These are phyloP conservation scores for Caenorhabditis sp. DNA, from an alignment of 2,888 invertebrate genomes.

Conservation along the genomic window DNA sequence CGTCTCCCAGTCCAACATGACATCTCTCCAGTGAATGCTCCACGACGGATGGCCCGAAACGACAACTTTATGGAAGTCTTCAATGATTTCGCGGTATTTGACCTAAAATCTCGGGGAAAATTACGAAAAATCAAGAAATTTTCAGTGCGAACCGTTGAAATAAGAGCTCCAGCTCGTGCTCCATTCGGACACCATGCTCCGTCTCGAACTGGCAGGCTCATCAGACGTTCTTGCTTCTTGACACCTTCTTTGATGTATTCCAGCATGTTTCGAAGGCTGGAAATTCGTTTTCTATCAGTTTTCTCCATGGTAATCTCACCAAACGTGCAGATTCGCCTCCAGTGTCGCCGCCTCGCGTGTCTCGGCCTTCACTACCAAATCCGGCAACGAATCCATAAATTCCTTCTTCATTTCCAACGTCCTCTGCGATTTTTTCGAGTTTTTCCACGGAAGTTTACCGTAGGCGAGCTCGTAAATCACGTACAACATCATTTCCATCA, in stretches of 20 bases:
- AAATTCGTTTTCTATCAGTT: not conserved
- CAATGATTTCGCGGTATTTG: conserved; percentile 27
- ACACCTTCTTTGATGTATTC: conserved; percentile 41
- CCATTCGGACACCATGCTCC: conserved; percentile 64
- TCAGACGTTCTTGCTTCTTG: not conserved
- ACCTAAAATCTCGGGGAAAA: conserved; percentile 13
- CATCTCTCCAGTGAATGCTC: conserved; percentile 36
- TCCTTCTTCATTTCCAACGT: conserved; percentile 35
- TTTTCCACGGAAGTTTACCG: conserved; percentile 42
- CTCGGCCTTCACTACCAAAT: not conserved
- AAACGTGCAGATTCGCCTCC: conserved; percentile 10
- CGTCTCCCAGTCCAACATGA: conserved; percentile 33
- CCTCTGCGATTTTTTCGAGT: conserved; percentile 2
- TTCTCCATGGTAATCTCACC: conserved; percentile 11
- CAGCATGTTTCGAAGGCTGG: conserved; percentile 32
- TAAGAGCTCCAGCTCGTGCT: conserved; percentile 36
- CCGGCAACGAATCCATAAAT: conserved; percentile 24
- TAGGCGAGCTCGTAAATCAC: conserved; percentile 40
- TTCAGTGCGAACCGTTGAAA: conserved; percentile 20
- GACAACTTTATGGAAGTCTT: conserved; percentile 48
- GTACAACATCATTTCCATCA: conserved; percentile 42
- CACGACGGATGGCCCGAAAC: conserved; percentile 19
- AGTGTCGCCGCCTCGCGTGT: not conserved
- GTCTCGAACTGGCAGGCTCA: conserved; percentile 32
- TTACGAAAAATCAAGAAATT: not conserved